Conservation (phyloP, 2,888 invertebrate genomes). For the Smittia sp. region DNA sequence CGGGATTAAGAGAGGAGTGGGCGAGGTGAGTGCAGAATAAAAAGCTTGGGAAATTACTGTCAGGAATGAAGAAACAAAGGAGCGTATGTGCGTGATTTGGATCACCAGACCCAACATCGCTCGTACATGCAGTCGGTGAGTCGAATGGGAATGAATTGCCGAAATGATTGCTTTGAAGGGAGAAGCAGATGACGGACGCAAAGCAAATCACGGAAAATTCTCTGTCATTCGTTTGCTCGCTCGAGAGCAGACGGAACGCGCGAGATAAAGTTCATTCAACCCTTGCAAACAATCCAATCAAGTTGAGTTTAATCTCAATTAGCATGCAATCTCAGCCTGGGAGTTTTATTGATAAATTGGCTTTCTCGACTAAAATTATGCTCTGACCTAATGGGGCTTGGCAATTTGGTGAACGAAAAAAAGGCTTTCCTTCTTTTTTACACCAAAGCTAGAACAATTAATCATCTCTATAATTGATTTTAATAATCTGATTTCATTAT, state of each 20-base stretch:
- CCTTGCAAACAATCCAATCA: neutral
- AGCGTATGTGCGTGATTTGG: neutral
- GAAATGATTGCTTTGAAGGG: neutral
- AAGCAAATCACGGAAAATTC: neutral
- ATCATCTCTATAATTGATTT: constrained; percentile 40
- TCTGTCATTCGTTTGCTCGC: neutral
- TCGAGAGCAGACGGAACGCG: neutral
- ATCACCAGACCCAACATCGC: neutral
- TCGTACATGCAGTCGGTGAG: neutral
- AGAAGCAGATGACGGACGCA: neutral
- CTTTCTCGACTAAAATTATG: neutral
- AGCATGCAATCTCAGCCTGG: constrained; percentile 1
- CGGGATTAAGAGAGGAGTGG: neutral
- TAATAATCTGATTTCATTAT: constrained; percentile 39
- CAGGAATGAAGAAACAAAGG: constrained; percentile 8
- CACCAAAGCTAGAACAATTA: constrained; percentile 22
- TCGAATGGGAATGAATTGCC: neutral
- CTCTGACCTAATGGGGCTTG: neutral
- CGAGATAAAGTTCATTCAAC: neutral
- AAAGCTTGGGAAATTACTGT: constrained; percentile 13
- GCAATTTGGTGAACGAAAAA: neutral
- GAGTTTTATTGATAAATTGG: neutral
- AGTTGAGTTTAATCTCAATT: neutral
- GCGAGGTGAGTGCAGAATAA: neutral
- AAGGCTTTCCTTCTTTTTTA: neutral